phyloP scores from a whole-genome alignment of 2,797 vertebrate species.

The Anniella stebbinsi region DNA sequence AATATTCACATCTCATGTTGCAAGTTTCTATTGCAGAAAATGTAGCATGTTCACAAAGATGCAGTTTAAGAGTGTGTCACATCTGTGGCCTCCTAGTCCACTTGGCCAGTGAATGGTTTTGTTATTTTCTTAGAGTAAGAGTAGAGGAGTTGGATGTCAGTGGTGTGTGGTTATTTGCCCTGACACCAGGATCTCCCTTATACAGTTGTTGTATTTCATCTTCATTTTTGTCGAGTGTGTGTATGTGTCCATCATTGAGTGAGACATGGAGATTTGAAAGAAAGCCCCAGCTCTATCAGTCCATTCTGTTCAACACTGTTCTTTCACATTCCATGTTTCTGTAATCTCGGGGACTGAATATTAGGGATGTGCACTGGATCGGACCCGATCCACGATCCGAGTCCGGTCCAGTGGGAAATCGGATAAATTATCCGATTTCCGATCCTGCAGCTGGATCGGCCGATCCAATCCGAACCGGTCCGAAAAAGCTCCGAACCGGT shows the following conservation, averaged over 20 bases:
- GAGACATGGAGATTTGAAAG: not conserved
- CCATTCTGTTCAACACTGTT: not conserved
- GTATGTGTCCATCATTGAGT: not conserved
- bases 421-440: no score
- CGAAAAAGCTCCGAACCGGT: no score
- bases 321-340: not conserved
- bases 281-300: not conserved
- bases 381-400: no score
- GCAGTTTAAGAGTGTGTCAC: not conserved
- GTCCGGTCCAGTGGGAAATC: no score
- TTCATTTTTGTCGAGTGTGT: not conserved
- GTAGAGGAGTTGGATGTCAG: not conserved
- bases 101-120: not conserved
- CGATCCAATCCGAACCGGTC: no score
- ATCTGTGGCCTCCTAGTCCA: not conserved
- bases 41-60: not conserved
- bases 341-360: not conserved
- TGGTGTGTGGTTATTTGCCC: not conserved
- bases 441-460: no score
- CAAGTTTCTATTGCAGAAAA: not conserved
- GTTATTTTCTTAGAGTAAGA: not conserved
- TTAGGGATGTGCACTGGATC: no score
- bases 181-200: not conserved
- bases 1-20: slow-evolving; percentile 14
- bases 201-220: no score